Evolutionary conservation across 64 coral and sea anemone species (phyloP), one percentile per base, ranked within the genome.

Genomic region (Actinia equina): DNA sequence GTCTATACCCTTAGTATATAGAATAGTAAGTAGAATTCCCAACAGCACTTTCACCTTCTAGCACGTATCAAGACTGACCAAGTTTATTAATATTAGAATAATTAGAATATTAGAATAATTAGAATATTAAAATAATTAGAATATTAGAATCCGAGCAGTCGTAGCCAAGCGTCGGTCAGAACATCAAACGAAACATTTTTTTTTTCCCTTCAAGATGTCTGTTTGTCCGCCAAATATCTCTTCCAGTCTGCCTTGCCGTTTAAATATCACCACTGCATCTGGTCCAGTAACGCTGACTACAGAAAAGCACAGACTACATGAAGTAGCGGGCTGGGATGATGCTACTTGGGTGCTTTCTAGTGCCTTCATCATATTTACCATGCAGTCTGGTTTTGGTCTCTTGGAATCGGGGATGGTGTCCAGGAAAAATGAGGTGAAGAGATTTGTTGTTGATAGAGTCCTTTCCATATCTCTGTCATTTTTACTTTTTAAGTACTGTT

Each of bases 321-420:
- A 53, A 19, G 83, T 85, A 20, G 52, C 55, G 12, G 83, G 82
- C 6, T 90, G 83, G 83, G 89, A 90, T 26, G 94, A 95, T 76
- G 94, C 94, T 20, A 95, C 94, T 16, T 95, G 94, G 94, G 89
- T 95, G 20, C 76, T 95, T 6, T 91, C 94, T 0, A 95, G 94
- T 44, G 89, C 90, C 2, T 95, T 95, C 37, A 95, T 95, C 7
- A 77, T 95, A 20, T 95, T 95, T 41, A 95, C 94, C 17, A 95
- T 95, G 94, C 94, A 95, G 17, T 95, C 94, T 19, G 94, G 94
- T 7, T 95, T 95, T 83, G 94, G 94, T 19, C 90, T 95, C 1
- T 87, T 95, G n/a, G 94, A 95, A 71, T 95, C 94, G 12, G 94
- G 94, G 1, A 92, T 92, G 91, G 91, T 87, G 49, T 92, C 91